phyloP scores from a whole-genome alignment of 2,888 invertebrate species.

The Allacma fusca region DNA sequence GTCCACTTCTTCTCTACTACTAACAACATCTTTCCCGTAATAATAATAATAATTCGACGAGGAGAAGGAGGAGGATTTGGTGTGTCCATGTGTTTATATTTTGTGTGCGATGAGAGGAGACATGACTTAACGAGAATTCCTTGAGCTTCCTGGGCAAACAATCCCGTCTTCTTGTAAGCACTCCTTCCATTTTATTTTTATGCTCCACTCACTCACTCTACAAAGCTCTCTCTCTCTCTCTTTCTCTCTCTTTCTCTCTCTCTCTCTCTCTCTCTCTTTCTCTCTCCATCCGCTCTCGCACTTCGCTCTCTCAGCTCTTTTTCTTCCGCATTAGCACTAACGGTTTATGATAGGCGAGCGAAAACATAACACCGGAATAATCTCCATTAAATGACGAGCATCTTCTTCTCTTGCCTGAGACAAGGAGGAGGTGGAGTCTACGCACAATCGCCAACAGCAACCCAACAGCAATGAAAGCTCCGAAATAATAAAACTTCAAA shows the following conservation, averaged over 20 bases:
- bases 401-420: neutral
- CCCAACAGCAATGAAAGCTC: too few species aligned
- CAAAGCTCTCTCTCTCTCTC: too few species aligned
- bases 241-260: too few species aligned
- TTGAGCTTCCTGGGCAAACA: neutral
- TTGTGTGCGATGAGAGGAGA: neutral
- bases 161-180: neutral
- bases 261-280: too few species aligned
- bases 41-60: too few species aligned
- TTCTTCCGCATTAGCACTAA: neutral
- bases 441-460: too few species aligned
- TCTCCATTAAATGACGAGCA: slow-evolving; percentile 12
- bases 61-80: neutral
- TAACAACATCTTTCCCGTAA: too few species aligned
- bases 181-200: neutral
- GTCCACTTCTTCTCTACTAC: too few species aligned
- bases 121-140: neutral
- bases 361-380: neutral
- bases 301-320: too few species aligned
- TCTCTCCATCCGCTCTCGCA: too few species aligned
- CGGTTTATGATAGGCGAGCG: neutral
- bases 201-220: neutral
- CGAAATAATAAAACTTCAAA: slow-evolving; percentile 2
- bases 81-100: slow-evolving; percentile 2
- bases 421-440: neutral